phyloP scores from a whole-genome alignment of 2,888 invertebrate genomes.

The Malacosoma neustria region DNA sequence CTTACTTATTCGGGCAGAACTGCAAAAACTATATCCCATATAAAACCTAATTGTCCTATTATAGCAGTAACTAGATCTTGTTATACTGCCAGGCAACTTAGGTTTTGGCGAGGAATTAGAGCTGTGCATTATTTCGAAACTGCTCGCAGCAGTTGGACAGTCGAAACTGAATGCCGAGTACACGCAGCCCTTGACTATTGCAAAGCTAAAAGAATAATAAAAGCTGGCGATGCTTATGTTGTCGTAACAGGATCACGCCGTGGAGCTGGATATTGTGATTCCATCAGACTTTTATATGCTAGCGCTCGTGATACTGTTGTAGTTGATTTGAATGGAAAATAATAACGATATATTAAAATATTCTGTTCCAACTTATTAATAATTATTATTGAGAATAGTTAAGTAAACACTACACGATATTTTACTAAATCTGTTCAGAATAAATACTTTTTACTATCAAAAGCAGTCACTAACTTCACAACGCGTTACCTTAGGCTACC shows the following conservation, averaged over 20 bases:
- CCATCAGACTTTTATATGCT: constrained; percentile 51
- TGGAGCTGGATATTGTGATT: constrained; percentile 59
- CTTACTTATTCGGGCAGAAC: constrained; percentile 83
- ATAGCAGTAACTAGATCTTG: constrained; percentile 82
- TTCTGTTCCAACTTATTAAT: too few relatives aligned
- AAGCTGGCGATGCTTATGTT: constrained; percentile 57
- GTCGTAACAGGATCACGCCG: constrained; percentile 50
- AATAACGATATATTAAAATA: too few relatives aligned
- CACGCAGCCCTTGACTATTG: constrained; percentile 57
- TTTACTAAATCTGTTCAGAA: too few relatives aligned
- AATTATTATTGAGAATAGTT: too few relatives aligned
- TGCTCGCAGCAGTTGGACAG: constrained; percentile 37
- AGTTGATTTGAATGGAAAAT: constrained; percentile 7
- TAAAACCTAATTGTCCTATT: constrained; percentile 83
- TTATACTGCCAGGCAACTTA: constrained; percentile 77
- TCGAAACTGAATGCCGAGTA: constrained; percentile 50
- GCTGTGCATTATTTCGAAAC: constrained; percentile 68
- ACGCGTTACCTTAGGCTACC: too few relatives aligned
- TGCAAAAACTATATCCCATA: constrained; percentile 80
- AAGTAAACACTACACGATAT: too few relatives aligned
- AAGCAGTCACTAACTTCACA: too few relatives aligned
- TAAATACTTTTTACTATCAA: too few relatives aligned
- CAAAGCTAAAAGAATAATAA: constrained; percentile 52
- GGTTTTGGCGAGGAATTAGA: constrained; percentile 67
- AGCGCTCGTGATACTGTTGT: constrained; percentile 44